These are phyloP conservation scores for Thelaira solivaga DNA, from an alignment of 2,888 invertebrate species.

Conservation along the genomic window DNA sequence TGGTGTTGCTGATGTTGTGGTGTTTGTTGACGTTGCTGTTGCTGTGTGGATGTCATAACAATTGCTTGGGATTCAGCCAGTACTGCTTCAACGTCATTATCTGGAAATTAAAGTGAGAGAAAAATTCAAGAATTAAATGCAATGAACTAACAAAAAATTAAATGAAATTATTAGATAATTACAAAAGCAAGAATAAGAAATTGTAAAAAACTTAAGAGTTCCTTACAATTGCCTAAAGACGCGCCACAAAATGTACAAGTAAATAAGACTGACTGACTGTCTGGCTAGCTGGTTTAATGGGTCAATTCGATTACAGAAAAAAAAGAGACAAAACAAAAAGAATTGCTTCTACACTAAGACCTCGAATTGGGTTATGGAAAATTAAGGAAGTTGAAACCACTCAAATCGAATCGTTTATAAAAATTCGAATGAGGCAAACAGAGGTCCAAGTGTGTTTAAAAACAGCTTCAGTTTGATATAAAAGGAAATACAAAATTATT, in stretches of 20 bases:
- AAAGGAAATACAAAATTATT: not conserved
- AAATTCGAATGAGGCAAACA: no score
- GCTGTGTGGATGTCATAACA: slow-evolving; percentile 71
- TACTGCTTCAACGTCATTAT: slow-evolving; percentile 73
- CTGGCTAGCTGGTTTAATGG: slow-evolving; percentile 28
- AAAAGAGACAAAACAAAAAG: no score
- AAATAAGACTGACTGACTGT: no score
- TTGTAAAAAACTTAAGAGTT: slow-evolving; percentile 21
- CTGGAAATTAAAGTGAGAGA: slow-evolving; percentile 64
- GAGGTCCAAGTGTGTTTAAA: no score
- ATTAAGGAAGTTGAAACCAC: no score
- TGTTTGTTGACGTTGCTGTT: slow-evolving; percentile 64
- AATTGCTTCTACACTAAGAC: no score
- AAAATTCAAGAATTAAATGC: not conserved
- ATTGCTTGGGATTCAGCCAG: slow-evolving; percentile 72
- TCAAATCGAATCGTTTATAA: no score
- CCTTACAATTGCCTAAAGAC: not conserved
- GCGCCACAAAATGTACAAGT: not conserved
- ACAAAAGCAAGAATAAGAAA: slow-evolving; percentile 30
- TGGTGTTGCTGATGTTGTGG: slow-evolving; percentile 64
- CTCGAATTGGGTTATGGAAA: no score
- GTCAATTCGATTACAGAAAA: slow-evolving; percentile 48
- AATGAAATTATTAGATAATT: slow-evolving; percentile 42
- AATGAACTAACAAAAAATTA: slow-evolving; percentile 29
- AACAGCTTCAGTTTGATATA: not conserved